Conservation (phyloP, 2,888 invertebrate genomes). For the Strigamia transsilvanica region DNA sequence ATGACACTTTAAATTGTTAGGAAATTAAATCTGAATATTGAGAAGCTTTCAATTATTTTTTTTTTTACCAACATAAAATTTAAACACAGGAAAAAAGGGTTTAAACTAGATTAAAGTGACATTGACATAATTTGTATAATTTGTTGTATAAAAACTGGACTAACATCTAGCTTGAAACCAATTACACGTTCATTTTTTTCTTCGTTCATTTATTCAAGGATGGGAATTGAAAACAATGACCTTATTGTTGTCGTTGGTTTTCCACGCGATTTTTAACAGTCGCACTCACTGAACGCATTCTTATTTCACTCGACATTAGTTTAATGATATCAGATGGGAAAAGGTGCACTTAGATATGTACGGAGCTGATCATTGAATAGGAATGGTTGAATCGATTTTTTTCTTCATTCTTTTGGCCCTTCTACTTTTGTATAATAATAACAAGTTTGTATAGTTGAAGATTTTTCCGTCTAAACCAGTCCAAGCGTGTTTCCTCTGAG, state of each 20-base stretch:
- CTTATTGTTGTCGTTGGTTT: too few species aligned
- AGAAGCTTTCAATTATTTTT: not conserved
- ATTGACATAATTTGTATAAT: not conserved
- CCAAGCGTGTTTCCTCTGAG: conserved; percentile 22
- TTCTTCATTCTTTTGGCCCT: not conserved
- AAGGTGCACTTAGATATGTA: not conserved
- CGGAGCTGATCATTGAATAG: not conserved
- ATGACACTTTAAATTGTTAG: too few species aligned
- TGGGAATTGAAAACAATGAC: not conserved
- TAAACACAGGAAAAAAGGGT: not conserved
- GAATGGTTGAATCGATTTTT: conserved; percentile 14
- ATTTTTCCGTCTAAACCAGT: conserved; percentile 7
- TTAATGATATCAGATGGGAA: not conserved
- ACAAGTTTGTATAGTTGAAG: not conserved
- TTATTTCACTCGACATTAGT: not conserved
- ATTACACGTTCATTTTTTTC: not conserved
- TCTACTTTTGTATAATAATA: conserved; percentile 9
- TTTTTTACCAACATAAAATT: not conserved
- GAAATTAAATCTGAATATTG: not conserved
- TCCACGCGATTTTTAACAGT: not conserved
- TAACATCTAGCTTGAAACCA: not conserved
- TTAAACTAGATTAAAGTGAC: not conserved
- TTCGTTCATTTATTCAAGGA: not conserved
- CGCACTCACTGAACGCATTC: not conserved
- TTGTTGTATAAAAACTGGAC: not conserved